These are phyloP conservation scores for Orientallactaga sibirica DNA, from an alignment of 2,797 vertebrate species.

Conservation along the genomic window DNA sequence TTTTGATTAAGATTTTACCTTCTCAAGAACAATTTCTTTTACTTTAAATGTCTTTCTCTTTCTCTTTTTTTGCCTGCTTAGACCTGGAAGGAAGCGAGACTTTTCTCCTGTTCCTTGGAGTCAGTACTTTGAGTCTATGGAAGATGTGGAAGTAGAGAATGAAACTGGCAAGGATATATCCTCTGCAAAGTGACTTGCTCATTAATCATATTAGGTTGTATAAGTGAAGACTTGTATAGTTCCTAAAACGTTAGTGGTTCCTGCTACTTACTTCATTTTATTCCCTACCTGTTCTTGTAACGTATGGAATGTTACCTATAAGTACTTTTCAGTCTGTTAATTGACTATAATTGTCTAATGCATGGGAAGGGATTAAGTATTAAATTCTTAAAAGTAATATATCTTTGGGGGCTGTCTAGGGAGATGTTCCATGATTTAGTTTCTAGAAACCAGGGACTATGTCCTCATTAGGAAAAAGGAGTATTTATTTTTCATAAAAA, in stretches of 20 bases:
- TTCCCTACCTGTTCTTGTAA: not conserved
- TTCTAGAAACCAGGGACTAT: conserved; percentile 21
- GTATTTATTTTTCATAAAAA: not conserved
- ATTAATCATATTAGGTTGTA: not conserved
- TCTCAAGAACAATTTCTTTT: conserved; percentile 61
- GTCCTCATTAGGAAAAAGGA: conserved; percentile 25
- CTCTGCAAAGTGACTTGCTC: conserved; percentile 81
- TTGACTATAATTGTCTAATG: conserved; percentile 48
- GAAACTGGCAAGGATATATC: conserved; percentile 99
- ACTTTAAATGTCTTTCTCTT: conserved; percentile 43
- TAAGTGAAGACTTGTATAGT: not conserved
- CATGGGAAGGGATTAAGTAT: conserved; percentile 56
- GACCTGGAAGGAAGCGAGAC: conserved; percentile 96
- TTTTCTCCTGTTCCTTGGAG: conserved; percentile 96
- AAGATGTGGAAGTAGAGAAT: conserved; percentile 96
- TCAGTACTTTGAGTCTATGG: conserved; percentile 98
- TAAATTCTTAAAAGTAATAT: conserved; percentile 63
- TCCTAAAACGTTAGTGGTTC: conserved; percentile 44
- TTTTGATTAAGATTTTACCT: conserved; percentile 66
- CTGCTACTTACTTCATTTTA: conserved; percentile 40
- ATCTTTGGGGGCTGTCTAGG: not conserved
- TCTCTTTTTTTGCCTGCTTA: conserved; percentile 78
- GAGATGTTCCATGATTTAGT: conserved; percentile 35
- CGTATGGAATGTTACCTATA: not conserved
- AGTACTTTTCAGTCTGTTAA: not conserved